These are phyloP conservation scores for Leucophenga montana DNA, from an alignment of 2,888 invertebrate genomes.

Conservation along the genomic window DNA sequence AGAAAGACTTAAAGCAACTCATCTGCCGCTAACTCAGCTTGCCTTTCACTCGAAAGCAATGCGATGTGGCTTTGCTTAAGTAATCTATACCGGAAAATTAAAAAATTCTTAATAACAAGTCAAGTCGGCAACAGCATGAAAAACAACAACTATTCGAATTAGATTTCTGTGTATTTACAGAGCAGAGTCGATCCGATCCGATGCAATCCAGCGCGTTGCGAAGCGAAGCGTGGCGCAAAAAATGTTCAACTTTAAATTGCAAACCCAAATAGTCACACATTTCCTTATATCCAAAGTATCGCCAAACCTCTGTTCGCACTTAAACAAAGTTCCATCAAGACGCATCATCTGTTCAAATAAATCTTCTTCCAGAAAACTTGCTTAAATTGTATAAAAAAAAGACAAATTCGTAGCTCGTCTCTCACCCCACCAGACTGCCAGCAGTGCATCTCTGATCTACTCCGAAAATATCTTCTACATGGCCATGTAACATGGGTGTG, in stretches of 20 bases:
- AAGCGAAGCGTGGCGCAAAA: constrained; percentile 23
- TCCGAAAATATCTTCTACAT: constrained; percentile 2
- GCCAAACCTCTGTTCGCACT: constrained; percentile 3
- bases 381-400: not conserved
- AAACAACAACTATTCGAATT: constrained; percentile 61
- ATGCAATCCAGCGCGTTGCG: too few species aligned
- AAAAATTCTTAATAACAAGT: constrained; percentile 66
- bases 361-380: constrained; percentile 43
- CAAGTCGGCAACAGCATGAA: constrained; percentile 41
- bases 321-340: constrained; percentile 40
- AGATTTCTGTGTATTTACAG: constrained; percentile 58
- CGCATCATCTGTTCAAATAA: constrained; percentile 62
- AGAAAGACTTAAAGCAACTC: not conserved
- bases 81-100: constrained; percentile 68
- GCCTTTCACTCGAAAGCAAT: not conserved
- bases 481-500: constrained; percentile 18
- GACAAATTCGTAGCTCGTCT: not conserved
- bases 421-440: not conserved
- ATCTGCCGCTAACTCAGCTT: not conserved
- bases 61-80: constrained; percentile 39
- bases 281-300: not conserved
- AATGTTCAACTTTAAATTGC: constrained; percentile 53
- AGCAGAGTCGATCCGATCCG: constrained; percentile 27
- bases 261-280: constrained; percentile 46
- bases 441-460: not conserved